Conservation (phyloP, 1,140 invertebrate species). For the Diabrotica virgifera region DNA sequence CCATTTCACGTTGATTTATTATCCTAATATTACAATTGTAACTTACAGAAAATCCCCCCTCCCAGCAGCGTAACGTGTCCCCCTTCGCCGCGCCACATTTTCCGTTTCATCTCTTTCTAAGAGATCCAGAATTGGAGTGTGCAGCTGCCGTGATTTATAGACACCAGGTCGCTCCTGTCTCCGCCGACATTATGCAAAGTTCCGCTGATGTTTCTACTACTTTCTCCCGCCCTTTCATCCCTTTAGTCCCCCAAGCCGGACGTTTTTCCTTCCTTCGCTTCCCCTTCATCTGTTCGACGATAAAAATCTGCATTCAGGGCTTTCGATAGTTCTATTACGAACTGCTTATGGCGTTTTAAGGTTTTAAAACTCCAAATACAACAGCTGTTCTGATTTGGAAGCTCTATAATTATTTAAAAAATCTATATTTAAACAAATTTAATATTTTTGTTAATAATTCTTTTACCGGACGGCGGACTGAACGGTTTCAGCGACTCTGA, state of each 20-base stretch:
- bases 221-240: constrained; percentile 29
- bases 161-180: constrained; percentile 44
- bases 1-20: neutral
- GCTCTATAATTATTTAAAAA: too few relatives aligned
- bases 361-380: too few relatives aligned
- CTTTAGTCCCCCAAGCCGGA: constrained; percentile 1
- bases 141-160: constrained; percentile 44
- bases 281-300: neutral
- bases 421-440: too few relatives aligned
- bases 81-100: neutral
- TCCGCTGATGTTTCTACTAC: constrained; percentile 45
- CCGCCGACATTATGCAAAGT: constrained; percentile 49
- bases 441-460: too few relatives aligned
- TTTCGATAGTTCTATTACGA: neutral
- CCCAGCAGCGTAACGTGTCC: neutral
- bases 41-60: neutral
- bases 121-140: constrained; percentile 24
- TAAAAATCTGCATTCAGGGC: constrained; percentile 2
- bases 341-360: neutral
- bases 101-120: constrained; percentile 2
- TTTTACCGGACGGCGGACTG: too few relatives aligned
- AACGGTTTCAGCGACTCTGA: too few relatives aligned
- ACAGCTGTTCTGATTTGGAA: too few relatives aligned
- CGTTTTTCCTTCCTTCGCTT: neutral
- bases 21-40: constrained; percentile 1